These are phyloP conservation scores for Epirrita christyi DNA, from an alignment of 2,888 invertebrate species.

Conservation along the genomic window DNA sequence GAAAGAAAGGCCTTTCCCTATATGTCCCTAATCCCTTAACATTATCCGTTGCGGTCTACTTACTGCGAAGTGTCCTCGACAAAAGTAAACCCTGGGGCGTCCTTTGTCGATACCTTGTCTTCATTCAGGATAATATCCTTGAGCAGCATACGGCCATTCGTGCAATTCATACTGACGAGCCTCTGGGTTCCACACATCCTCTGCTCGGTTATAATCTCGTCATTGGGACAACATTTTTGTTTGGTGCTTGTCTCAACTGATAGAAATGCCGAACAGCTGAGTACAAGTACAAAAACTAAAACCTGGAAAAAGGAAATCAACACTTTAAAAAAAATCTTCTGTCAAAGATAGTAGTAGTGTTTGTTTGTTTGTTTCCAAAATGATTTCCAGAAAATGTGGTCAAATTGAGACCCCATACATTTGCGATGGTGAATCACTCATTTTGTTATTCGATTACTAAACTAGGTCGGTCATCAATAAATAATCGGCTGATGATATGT, in stretches of 20 bases:
- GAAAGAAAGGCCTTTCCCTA: too few species aligned
- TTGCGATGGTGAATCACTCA: slow-evolving; percentile 13
- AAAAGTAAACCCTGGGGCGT: slow-evolving; percentile 64
- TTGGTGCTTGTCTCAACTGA: slow-evolving; percentile 38
- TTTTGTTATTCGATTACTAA: slow-evolving; percentile 49
- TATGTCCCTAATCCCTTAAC: too few species aligned
- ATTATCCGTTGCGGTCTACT: slow-evolving; percentile 8
- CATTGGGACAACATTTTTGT: slow-evolving; percentile 63
- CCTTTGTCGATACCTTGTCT: slow-evolving; percentile 65
- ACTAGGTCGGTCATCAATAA: slow-evolving; percentile 74
- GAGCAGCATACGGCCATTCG: slow-evolving; percentile 64
- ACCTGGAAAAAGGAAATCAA: slow-evolving; percentile 49
- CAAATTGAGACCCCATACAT: not conserved
- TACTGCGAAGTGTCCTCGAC: slow-evolving; percentile 68
- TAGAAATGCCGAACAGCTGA: slow-evolving; percentile 47
- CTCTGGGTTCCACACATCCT: slow-evolving; percentile 52
- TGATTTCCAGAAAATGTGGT: too few species aligned
- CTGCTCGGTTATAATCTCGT: slow-evolving; percentile 48
- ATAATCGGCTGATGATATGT: slow-evolving; percentile 66
- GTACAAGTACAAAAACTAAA: slow-evolving; percentile 53
- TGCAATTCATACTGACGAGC: slow-evolving; percentile 56
- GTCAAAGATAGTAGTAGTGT: too few species aligned
- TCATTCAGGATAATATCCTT: slow-evolving; percentile 62
- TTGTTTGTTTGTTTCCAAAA: too few species aligned
- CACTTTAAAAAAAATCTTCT: too few species aligned